phyloP scores from a whole-genome alignment of 2,888 invertebrate genomes.

The Drosophila paranaensis region DNA sequence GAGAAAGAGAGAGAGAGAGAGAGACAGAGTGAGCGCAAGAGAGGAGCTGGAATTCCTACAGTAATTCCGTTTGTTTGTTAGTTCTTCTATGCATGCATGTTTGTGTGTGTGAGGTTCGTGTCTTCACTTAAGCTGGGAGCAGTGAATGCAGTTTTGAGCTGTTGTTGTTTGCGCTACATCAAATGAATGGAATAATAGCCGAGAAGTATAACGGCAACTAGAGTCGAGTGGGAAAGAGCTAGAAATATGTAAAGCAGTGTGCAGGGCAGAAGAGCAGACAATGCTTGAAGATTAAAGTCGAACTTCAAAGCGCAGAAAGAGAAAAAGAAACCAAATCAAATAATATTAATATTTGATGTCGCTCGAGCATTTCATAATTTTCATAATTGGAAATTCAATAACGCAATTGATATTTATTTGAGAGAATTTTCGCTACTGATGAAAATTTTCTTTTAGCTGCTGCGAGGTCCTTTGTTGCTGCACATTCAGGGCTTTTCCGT shows the following conservation, averaged over 20 bases:
- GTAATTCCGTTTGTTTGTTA: conserved; percentile 48
- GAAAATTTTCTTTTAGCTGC: conserved; percentile 10
- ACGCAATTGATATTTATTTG: conserved; percentile 12
- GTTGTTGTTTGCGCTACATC: conserved; percentile 8
- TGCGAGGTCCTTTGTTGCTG: conserved; percentile 24
- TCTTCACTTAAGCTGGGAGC: conserved; percentile 46
- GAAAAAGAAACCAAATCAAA: background rate
- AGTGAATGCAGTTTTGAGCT: conserved; percentile 34
- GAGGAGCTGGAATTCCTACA: conserved; percentile 28
- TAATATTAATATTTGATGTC: background rate
- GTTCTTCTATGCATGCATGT: conserved; percentile 28
- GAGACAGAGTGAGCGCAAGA: conserved; percentile 6
- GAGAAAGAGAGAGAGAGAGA: conserved; percentile 1
- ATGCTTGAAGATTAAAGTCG: background rate
- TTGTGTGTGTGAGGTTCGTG: conserved; percentile 55
- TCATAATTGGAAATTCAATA: conserved; percentile 13
- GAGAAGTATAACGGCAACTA: conserved; percentile 29
- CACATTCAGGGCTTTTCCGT: conserved; percentile 14
- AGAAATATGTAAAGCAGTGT: background rate
- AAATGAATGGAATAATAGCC: conserved; percentile 38
- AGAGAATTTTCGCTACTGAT: background rate
- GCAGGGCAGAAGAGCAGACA: background rate
- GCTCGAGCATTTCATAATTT: background rate
- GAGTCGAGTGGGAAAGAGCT: conserved; percentile 6
- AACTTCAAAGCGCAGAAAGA: background rate